Base-by-base conservation (phyloP, 2,797 vertebrate species). In the Cynopterus sphinx region DNA sequence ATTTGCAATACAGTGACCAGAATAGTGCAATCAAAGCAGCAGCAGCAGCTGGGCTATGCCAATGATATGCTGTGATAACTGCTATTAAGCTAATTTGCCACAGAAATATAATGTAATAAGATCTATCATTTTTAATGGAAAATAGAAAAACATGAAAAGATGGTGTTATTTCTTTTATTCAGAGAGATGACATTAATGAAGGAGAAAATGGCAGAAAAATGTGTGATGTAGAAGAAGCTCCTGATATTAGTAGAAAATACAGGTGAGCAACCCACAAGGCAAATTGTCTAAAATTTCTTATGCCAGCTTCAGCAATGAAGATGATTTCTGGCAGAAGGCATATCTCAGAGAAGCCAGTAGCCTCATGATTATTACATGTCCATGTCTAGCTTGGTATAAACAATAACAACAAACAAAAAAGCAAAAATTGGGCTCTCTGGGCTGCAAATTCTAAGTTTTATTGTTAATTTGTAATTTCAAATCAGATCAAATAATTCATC, bases 31-130 rank as follows among this genome's bases (percentile, higher is more conserved):
- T 87, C 67, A 95, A 96, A 97, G 92, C 41, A 92, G 1, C 41
- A 92, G 1, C 41, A 96, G 89, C 43, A 97, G 55, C 43, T 89
- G 33, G 24, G 16, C 15, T 86, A 93, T 68, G 93, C 96, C 86
- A 75, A 26, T 36, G 7, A n/a, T 84, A 26, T 0, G 63, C 4
- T 67, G 1, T 57, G 59, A 65, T 91, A 96, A 39, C 5, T 24
- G 73, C 22, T 78, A 92, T 94, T 95, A 95, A 96, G 39, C 39
- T 78, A 39, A 92, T 97, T 94, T 97, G 46, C 57, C 33, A 17
- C 74, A 74, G 59, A 97, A 96, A 97, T 97, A 49, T 77, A 77
- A 88, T 84, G 26, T 77, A 97, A 79, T 91, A 36, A 90, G 68
- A 85, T 95, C 89, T 95, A 81, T 68, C 41, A 88, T 93, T 91